These are phyloP conservation scores for Solea senegalensis DNA, from an alignment of 2,113 vertebrate genomes.

Conservation along the genomic window DNA sequence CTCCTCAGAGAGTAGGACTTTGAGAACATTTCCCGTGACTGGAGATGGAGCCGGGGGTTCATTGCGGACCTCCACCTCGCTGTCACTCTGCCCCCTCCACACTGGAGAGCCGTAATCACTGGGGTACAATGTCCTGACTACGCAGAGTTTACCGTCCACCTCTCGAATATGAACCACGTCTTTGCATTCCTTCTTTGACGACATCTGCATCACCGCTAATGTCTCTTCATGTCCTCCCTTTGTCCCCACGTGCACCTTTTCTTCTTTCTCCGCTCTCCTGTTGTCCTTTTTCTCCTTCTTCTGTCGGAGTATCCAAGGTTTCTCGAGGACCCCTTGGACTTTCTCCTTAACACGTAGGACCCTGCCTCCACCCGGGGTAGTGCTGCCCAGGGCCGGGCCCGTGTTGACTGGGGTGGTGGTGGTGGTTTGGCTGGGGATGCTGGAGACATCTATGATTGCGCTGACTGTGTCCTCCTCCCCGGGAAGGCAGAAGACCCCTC, in stretches of 20 bases:
- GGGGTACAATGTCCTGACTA: conserved; percentile 83
- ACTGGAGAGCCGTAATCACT: conserved; percentile 79
- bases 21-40: conserved; percentile 48
- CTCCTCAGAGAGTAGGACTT: conserved; percentile 61
- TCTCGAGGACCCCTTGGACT: conserved; percentile 80
- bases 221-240: conserved; percentile 18
- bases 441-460: conserved; percentile 67
- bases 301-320: conserved; percentile 74
- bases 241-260: background rate
- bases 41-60: conserved; percentile 49
- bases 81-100: conserved; percentile 62
- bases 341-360: conserved; percentile 77
- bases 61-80: conserved; percentile 62
- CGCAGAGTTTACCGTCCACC: conserved; percentile 79
- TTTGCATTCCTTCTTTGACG: conserved; percentile 57
- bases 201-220: background rate
- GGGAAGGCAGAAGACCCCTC: conserved; percentile 71
- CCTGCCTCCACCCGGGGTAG: conserved; percentile 80
- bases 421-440: conserved; percentile 63
- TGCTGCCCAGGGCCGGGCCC: conserved; percentile 51
- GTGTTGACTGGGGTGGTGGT: conserved; percentile 52
- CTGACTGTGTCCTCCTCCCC: conserved; percentile 66
- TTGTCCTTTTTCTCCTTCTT: conserved; percentile 59
- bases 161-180: conserved; percentile 83
- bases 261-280: conserved; percentile 2